phyloP scores from a whole-genome alignment of 2,113 vertebrate species.

The Antechinus flavipes region DNA sequence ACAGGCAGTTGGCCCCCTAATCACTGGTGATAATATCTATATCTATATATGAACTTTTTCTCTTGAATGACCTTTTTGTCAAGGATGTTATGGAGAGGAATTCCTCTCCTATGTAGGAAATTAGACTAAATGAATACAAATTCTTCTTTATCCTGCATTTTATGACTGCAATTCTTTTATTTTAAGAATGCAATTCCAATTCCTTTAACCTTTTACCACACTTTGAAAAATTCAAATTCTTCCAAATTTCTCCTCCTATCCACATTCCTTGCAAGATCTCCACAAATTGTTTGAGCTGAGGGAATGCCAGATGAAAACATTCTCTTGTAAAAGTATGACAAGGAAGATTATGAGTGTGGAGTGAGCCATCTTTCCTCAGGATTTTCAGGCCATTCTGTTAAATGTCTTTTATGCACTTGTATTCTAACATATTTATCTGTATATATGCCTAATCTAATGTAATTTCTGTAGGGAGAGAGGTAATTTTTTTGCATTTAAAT shows the following conservation, averaged over 20 bases:
- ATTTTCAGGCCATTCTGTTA: neutral
- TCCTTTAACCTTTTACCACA: neutral
- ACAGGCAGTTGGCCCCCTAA: neutral
- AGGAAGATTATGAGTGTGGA: neutral
- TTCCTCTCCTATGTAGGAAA: neutral
- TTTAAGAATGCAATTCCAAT: neutral
- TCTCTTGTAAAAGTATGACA: neutral
- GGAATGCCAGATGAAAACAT: neutral
- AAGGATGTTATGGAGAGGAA: neutral
- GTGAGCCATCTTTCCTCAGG: neutral
- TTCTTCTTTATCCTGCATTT: neutral
- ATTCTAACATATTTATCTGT: neutral
- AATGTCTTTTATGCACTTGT: neutral
- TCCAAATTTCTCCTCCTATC: neutral
- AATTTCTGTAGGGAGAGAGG: neutral
- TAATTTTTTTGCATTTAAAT: neutral
- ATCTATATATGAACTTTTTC: neutral
- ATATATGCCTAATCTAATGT: neutral
- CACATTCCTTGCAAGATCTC: neutral
- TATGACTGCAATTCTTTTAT: neutral
- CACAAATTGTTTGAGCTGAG: neutral
- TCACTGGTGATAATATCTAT: neutral
- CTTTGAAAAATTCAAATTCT: neutral
- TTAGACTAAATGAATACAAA: neutral
- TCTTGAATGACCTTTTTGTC: neutral